These are phyloP conservation scores for Frankliniella intonsa DNA, from an alignment of 2,888 invertebrate genomes.

Conservation along the genomic window DNA sequence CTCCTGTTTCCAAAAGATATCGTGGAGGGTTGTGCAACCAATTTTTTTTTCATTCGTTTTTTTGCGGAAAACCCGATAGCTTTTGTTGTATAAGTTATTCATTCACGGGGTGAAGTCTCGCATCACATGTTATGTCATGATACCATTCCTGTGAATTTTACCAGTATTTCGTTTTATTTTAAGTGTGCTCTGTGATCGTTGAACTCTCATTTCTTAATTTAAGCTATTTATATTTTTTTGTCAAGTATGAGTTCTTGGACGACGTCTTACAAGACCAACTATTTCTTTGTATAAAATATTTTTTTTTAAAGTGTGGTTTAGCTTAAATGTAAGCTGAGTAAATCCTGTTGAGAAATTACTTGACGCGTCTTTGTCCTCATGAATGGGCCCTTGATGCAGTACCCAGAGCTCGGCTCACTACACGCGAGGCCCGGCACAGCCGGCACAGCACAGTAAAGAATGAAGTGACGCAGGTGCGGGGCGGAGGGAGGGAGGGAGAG, in stretches of 20 bases:
- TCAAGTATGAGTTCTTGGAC: neutral
- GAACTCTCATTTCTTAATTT: slow-evolving; percentile 5
- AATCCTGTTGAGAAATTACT: no score
- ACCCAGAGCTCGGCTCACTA: no score
- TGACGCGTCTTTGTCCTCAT: no score
- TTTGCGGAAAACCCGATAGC: neutral
- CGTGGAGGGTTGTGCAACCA: no score
- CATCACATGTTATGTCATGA: neutral
- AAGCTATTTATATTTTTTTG: neutral
- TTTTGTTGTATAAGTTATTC: neutral
- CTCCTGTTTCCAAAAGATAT: no score
- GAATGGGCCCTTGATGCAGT: no score
- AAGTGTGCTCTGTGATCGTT: slow-evolving; percentile 17
- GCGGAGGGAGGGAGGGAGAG: neutral
- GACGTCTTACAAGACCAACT: neutral
- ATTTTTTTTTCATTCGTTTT: neutral
- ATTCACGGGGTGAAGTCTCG: neutral
- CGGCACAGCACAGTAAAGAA: no score
- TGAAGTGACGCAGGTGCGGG: neutral
- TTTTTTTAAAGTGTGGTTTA: neutral
- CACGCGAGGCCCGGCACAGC: no score
- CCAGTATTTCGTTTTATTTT: slow-evolving; percentile 15
- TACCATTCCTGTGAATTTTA: slow-evolving; percentile 17
- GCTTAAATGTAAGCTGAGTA: no score
- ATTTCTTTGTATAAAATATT: neutral